Evolutionary conservation across 2,888 invertebrate species (phyloP), one percentile per base, ranked within the genome.

Genomic region (Oxycera nigricornis): DNA sequence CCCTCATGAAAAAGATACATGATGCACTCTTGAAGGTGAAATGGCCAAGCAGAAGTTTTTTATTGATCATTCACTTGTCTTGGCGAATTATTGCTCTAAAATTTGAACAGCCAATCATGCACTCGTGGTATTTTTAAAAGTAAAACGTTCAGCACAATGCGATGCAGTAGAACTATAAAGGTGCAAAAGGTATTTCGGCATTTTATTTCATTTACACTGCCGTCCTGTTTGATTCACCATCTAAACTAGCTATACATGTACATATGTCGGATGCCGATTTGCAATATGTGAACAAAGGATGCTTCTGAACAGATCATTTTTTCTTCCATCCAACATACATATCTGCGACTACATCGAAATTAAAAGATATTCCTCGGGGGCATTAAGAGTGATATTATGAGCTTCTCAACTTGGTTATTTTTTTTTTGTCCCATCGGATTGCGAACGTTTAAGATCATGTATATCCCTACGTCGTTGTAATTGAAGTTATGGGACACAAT

Each of bases 51-150:
- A 52, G 52, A 50, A 46, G 65, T 52, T 17, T 70, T 67, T 72
- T 72, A 72, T 72, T 72, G 72, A 35, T 57, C 72, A 52, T 72
- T 72, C 31, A 72, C 35, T 55, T 55, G 72, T 72, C 72, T 24
- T 31, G 17, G 55, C 31, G 55, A 72, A 55, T 68, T 68, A 68
- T 41, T 52, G 30, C 52, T 50, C 68, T 65, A 65, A 35, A 65
- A 65, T 65, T 65, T 65, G 22, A 65, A 24, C 65, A 59, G 52
- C 57, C 26, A 59, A 28, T 28, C 57, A 28, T 28, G 57, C 17
- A 22, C 28, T 28, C 26, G 11, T 28, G 14, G 26, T 28, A 28
- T 24, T 28, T 59, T 59, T 17, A 2, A 59, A 28, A 28, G 57
- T 14, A 28, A 59, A 59, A 28, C 28, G 28, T 26, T 59, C 14